Evolutionary conservation across 2,113 vertebrate species (phyloP), one percentile per base, ranked within the genome.

Genomic region (Salvelinus namaycush): DNA sequence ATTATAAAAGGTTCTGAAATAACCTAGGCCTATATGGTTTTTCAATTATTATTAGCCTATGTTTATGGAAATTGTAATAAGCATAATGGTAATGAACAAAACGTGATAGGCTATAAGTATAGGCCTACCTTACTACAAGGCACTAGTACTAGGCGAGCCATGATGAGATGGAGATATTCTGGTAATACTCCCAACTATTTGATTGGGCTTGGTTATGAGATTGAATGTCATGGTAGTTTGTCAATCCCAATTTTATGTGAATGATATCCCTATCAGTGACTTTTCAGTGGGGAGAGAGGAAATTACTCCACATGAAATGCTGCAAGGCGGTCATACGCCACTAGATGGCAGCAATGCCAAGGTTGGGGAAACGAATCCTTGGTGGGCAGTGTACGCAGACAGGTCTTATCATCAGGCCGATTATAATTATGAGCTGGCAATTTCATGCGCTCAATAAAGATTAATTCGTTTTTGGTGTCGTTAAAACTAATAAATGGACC

Each of bases 271-370:
- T 39, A 9, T 39, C 39, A 39, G 39, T 44, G 39, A 44, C 39
- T 44, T 44, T 44, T 44, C 9, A 3, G 9, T 44, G 39, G 39
- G 39, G 39, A 11, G 39, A 44, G 39, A 11, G 39, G 39, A 3
- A 44, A 44, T 44, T 3, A 11, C 39, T 44, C 8, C 39, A 44
- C 8, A 44, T 44, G 39, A 54, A 69, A n/a, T 13, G 5, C 22
- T 64, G 31, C 49, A 22, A 39, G 22, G 18, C 39, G 24, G 3
- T 11, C 22, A 48, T 71, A 79, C 54, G 29, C 83, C 83, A 81
- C 74, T 59, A 74, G 83, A 76, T 81, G 79, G 79, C 31, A 26
- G 29, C 29, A 4, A 68, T 68, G 27, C 14, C 31, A n/a, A 18
- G 7, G 7, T 22, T 62, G 59, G n/a, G 59, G 59, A 62, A n/a